Evolutionary conservation across 2,797 vertebrate genomes (phyloP).

Genomic region (Chelidonichthys spinosus): DNA sequence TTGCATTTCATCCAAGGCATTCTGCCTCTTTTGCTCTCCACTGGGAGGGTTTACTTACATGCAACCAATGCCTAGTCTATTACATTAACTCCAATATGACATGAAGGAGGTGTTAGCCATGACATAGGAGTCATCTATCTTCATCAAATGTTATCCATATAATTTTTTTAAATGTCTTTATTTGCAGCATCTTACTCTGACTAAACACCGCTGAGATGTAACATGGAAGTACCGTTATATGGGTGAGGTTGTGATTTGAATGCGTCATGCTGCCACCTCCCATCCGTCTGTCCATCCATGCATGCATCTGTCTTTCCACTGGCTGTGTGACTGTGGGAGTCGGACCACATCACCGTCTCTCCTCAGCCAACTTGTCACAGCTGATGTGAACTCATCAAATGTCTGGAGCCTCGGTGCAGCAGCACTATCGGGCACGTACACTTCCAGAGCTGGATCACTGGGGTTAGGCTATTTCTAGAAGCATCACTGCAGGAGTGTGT

Average conservation of each 20-base stretch:
- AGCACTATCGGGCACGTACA: slow-evolving; percentile 49
- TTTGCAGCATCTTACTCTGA: too few relatives aligned
- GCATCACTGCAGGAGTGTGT: slow-evolving; percentile 36
- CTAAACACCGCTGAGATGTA: background rate
- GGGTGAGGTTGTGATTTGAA: background rate
- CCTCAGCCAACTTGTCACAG: slow-evolving; percentile 63
- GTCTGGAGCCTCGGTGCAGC: slow-evolving; percentile 46
- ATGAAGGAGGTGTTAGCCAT: too few relatives aligned
- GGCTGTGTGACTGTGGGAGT: slow-evolving; percentile 50
- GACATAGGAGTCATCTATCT: too few relatives aligned
- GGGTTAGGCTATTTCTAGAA: slow-evolving; percentile 79
- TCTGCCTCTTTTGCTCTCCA: too few relatives aligned
- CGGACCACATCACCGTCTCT: slow-evolving; percentile 56
- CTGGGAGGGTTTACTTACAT: too few relatives aligned
- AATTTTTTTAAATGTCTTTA: too few relatives aligned
- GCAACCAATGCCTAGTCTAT: too few relatives aligned
- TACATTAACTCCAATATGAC: too few relatives aligned
- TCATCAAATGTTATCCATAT: too few relatives aligned
- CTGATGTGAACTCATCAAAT: slow-evolving; percentile 70
- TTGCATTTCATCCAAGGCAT: too few relatives aligned
- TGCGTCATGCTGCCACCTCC: slow-evolving; percentile 43
- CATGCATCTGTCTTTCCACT: slow-evolving; percentile 37
- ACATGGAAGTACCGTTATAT: background rate
- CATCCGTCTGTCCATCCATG: slow-evolving; percentile 49
- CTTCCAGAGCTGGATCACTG: slow-evolving; percentile 57